These are phyloP conservation scores for Epizoanthus illoricatus DNA, from an alignment of 92 coral and sea anemone species.

Conservation along the genomic window DNA sequence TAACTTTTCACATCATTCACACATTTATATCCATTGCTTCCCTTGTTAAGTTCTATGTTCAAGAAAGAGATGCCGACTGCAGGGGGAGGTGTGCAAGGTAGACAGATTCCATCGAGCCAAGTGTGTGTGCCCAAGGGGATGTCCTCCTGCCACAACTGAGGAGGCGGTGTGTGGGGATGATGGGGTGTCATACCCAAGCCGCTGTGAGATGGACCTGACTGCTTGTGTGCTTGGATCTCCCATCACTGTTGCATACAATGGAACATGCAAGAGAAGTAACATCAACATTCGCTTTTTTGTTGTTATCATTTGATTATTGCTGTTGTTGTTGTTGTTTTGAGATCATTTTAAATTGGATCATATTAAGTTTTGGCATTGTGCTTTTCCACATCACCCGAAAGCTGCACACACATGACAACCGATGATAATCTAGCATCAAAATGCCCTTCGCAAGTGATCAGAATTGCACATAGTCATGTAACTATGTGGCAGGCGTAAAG, in stretches of 20 bases:
- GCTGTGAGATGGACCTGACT: constrained; percentile 82
- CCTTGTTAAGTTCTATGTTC: constrained; percentile 59
- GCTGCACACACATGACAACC: too few relatives aligned
- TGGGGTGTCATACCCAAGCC: constrained; percentile 66
- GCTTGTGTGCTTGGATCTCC: constrained; percentile 75
- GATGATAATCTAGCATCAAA: too few relatives aligned
- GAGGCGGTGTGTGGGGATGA: constrained; percentile 84
- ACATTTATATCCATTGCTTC: background rate
- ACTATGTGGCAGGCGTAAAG: too few relatives aligned
- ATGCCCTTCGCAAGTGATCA: too few relatives aligned
- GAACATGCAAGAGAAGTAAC: constrained; percentile 60
- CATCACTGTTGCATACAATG: constrained; percentile 62
- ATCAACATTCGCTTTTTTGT: background rate
- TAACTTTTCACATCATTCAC: too few relatives aligned
- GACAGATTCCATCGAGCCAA: constrained; percentile 58
- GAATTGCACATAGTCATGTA: too few relatives aligned
- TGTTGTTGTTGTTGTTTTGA: too few relatives aligned
- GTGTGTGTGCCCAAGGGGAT: constrained; percentile 69
- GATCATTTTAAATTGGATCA: too few relatives aligned
- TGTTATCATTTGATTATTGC: background rate
- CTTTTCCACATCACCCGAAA: too few relatives aligned
- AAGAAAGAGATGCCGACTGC: constrained; percentile 57
- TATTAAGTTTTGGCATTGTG: too few relatives aligned
- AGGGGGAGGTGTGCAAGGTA: constrained; percentile 73
- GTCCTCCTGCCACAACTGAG: constrained; percentile 45